Evolutionary conservation across 2,888 invertebrate species (phyloP), one percentile per base, ranked within the genome.

Genomic region (Archips xylosteana): DNA sequence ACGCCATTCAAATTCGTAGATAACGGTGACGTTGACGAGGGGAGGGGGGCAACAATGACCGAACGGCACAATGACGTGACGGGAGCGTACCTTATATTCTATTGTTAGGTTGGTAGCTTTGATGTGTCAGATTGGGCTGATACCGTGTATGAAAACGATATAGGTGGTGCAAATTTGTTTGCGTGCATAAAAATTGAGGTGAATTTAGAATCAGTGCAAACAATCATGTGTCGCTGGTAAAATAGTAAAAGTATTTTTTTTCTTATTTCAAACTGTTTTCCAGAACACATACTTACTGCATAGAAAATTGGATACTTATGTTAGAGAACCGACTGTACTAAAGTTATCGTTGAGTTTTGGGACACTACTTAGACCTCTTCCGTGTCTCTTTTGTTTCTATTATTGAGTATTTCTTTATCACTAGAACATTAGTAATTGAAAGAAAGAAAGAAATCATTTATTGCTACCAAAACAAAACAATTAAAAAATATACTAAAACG

Each of bases 1-100:
- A 83, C 85, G 78, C 81, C 78, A 86, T 90, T 89, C 86, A 85
- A 82, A 83, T 84, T 86, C 79, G 81, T 81, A 84, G 89, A 88
- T 87, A 87, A 78, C 80, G 78, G 78, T 82, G 81, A 82, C 82
- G 80, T 76, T 78, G 76, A 70, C 71, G 73, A 47, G 65, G 51
- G 74, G 71, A 39, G 72, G 70, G 75, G 74, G 39, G 75, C 54
- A 77, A 85, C 86, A 82, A 84, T 84, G 81, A 80, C 81, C 79
- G 75, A 75, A 75, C 71, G 77, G 75, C 61, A 71, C 75, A 74
- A 68, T 51, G 68, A 76, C 75, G 77, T 72, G 79, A 78, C 75
- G 69, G 75, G 78, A 77, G 79, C 76, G 70, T 47, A 66, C 72
- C 42, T 47, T 63, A 63, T 67, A 68, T 66, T 64, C 63, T 60